Evolutionary conservation across 2,113 vertebrate species (phyloP).

Genomic region (Dicaeum eximium): DNA sequence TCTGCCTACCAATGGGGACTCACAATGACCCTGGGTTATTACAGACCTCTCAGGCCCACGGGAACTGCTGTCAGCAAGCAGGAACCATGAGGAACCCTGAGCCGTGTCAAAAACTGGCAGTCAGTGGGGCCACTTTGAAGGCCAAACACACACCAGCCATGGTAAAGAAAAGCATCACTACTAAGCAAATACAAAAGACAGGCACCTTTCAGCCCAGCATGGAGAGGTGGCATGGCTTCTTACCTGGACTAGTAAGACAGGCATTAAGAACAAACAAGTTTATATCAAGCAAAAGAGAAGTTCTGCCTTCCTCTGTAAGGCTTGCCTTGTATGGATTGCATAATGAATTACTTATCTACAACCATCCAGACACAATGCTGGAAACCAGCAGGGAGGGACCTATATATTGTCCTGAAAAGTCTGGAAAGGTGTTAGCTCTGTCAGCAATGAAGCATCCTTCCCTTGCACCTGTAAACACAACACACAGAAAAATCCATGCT

Average conservation of each 20-base stretch:
- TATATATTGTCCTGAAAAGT: not conserved
- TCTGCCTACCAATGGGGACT: not conserved
- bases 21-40: not conserved
- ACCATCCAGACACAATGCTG: not conserved
- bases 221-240: not conserved
- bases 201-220: not conserved
- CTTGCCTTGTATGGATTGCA: not conserved
- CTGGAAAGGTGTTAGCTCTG: not conserved
- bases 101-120: not conserved
- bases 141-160: not conserved
- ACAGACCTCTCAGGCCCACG: not conserved
- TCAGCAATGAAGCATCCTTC: not conserved
- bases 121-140: not conserved
- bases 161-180: not conserved
- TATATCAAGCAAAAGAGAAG: not conserved
- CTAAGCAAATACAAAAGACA: not conserved
- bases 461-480: not conserved
- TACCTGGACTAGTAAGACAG: not conserved
- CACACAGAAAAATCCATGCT: accelerated
- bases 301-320: not conserved
- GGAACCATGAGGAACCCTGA: not conserved
- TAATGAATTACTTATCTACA: not conserved
- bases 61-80: not conserved
- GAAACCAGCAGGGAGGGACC: not conserved
- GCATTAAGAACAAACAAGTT: not conserved